These are phyloP conservation scores for Pecten maximus DNA, from an alignment of 2,888 invertebrate genomes.

Conservation along the genomic window DNA sequence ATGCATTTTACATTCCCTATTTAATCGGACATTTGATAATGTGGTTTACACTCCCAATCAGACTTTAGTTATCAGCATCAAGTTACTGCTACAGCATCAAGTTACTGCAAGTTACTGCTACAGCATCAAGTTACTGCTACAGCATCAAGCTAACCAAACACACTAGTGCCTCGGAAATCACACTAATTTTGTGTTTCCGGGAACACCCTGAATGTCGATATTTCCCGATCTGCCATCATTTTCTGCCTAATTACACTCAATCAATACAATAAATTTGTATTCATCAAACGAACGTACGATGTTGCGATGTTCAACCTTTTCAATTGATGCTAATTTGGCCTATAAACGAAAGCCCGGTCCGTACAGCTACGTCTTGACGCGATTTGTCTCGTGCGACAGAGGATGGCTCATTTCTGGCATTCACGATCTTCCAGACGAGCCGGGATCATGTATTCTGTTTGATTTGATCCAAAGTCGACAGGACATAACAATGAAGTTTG, in stretches of 20 bases:
- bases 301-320: slow-evolving; percentile 58
- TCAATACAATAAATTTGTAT: slow-evolving; percentile 55
- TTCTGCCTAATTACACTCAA: slow-evolving; percentile 58
- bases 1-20: no score
- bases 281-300: slow-evolving; percentile 58
- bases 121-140: no score
- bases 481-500: not conserved
- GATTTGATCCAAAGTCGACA: slow-evolving; percentile 15
- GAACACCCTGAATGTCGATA: slow-evolving; percentile 54
- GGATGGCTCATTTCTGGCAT: slow-evolving; percentile 27
- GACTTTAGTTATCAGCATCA: no score
- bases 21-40: no score
- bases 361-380: not conserved
- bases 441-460: not conserved
- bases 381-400: not conserved
- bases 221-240: slow-evolving; percentile 48
- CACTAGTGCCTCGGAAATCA: slow-evolving; percentile 17
- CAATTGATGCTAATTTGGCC: slow-evolving; percentile 70
- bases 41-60: no score
- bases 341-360: slow-evolving; percentile 60
- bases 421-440: not conserved
- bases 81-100: no score
- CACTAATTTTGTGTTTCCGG: slow-evolving; percentile 54
- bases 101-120: no score
- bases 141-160: slow-evolving; percentile 40